Evolutionary conservation across 2,113 vertebrate species (phyloP).

Genomic region (Zosterops pallidus): DNA sequence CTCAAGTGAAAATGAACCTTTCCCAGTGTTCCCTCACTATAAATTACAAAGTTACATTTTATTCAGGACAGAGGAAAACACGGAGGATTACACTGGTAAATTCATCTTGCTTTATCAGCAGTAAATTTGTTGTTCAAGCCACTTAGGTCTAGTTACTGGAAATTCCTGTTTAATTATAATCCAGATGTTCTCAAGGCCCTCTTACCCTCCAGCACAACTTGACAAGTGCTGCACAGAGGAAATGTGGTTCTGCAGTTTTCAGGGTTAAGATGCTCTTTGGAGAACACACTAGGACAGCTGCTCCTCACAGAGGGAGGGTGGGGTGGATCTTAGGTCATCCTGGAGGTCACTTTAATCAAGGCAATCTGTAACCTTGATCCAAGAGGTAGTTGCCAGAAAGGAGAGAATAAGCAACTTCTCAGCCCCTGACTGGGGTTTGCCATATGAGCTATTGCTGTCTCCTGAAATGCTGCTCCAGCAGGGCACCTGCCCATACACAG

Average conservation of each 20-base stretch:
- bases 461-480: not conserved
- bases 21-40: not conserved
- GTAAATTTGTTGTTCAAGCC: constrained; percentile 10
- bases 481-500: accelerated
- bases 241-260: not conserved
- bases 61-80: not conserved
- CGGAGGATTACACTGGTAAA: not conserved
- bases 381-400: not conserved
- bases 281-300: not conserved
- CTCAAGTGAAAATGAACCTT: not conserved
- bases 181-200: not conserved
- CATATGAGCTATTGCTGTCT: accelerated
- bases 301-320: accelerated
- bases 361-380: not conserved
- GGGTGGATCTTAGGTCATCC: not conserved
- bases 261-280: not conserved
- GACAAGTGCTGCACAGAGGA: not conserved
- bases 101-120: constrained; percentile 6
- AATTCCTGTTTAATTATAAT: constrained; percentile 13
- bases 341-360: accelerated
- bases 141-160: constrained; percentile 23
- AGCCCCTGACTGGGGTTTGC: not conserved
- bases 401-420: not conserved
- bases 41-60: not conserved
- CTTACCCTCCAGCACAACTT: not conserved